These are phyloP conservation scores for Bombus vancouverensis DNA, from an alignment of 1,140 invertebrate genomes.

Conservation along the genomic window DNA sequence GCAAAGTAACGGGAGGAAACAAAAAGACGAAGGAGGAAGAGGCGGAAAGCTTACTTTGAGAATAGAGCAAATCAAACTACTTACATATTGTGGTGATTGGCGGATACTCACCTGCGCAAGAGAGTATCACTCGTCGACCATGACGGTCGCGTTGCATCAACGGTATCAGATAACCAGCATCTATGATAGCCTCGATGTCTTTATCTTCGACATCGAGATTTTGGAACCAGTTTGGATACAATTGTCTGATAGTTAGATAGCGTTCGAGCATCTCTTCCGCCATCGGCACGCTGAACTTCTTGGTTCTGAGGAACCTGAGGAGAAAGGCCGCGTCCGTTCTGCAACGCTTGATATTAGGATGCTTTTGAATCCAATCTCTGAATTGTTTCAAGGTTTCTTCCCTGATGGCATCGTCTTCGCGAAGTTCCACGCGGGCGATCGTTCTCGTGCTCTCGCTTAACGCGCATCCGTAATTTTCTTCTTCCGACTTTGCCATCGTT, in stretches of 20 bases:
- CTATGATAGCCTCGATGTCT: conserved; percentile 89
- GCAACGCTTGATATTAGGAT: conserved; percentile 89
- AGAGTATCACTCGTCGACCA: conserved; percentile 89
- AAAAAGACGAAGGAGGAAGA: too few relatives aligned
- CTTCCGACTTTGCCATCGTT: conserved; percentile 61
- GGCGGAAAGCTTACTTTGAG: background rate
- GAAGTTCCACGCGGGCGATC: conserved; percentile 87
- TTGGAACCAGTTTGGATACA: conserved; percentile 92
- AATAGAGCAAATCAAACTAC: background rate
- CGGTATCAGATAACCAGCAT: conserved; percentile 91
- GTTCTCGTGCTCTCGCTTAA: conserved; percentile 81
- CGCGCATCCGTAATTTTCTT: conserved; percentile 72
- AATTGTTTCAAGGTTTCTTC: conserved; percentile 88
- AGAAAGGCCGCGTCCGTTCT: conserved; percentile 91
- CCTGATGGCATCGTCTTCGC: conserved; percentile 88
- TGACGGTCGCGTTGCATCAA: conserved; percentile 88
- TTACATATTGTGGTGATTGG: background rate
- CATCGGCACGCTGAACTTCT: conserved; percentile 92
- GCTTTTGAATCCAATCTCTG: conserved; percentile 89
- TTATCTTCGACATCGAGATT: conserved; percentile 89
- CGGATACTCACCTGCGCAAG: conserved; percentile 85
- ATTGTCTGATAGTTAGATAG: conserved; percentile 91
- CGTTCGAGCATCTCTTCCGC: conserved; percentile 93
- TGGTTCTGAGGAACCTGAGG: conserved; percentile 91
- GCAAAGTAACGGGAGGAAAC: too few relatives aligned